Conservation (phyloP, 2,888 invertebrate species). For the Drosophila neutralis region DNA sequence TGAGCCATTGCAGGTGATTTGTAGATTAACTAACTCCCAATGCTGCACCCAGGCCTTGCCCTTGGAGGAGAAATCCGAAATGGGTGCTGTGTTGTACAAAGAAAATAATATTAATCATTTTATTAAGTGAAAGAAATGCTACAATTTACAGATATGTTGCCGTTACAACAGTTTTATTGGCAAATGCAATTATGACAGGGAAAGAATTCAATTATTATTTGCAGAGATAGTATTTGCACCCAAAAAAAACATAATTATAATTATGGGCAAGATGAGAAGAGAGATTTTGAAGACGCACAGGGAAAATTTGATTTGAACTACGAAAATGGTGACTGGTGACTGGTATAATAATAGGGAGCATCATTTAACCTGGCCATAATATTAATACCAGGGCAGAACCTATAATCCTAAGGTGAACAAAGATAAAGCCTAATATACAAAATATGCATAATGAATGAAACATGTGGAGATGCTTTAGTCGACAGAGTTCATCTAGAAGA, state of each 20-base stretch:
- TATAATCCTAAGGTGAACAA: background rate
- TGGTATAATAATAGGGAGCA: background rate
- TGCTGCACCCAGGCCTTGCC: conserved; percentile 94
- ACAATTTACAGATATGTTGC: background rate
- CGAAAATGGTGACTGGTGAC: too few species aligned
- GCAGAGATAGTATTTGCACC: background rate
- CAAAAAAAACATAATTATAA: background rate
- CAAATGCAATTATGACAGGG: background rate
- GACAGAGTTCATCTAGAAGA: background rate
- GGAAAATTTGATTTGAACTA: background rate
- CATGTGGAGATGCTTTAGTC: background rate
- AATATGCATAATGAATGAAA: background rate
- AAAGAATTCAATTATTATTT: background rate
- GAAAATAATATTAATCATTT: background rate
- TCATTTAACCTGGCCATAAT: background rate
- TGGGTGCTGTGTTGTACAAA: conserved; percentile 89
- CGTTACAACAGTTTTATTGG: background rate
- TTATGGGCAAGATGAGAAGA: background rate
- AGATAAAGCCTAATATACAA: background rate
- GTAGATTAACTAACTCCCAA: conserved; percentile 90
- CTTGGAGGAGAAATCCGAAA: conserved; percentile 88
- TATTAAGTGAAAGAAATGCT: background rate
- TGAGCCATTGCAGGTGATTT: conserved; percentile 91
- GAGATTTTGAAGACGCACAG: background rate
- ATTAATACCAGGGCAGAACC: background rate